Evolutionary conservation across 2,113 vertebrate genomes (phyloP).

Genomic region (Cryptoleucopteryx plumbea): DNA sequence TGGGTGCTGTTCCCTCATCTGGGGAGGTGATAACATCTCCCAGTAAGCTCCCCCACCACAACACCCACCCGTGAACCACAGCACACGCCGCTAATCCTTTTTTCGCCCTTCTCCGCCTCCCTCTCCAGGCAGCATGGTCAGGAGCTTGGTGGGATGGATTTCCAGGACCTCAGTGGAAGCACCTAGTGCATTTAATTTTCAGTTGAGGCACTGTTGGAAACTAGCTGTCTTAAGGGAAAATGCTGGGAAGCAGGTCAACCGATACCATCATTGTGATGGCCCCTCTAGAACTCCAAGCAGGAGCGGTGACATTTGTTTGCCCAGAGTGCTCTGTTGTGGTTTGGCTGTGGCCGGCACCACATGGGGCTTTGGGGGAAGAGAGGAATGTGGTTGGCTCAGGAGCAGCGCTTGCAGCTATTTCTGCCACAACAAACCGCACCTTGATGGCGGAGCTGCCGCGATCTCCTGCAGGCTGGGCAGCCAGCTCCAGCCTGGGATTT

Average conservation of each 20-base stretch:
- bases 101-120: neutral
- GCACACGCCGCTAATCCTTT: neutral
- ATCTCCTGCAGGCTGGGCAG: neutral
- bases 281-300: neutral
- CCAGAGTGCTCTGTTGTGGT: neutral
- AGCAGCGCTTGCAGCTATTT: neutral
- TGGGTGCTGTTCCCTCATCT: neutral
- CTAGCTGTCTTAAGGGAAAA: neutral
- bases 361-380: neutral
- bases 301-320: neutral
- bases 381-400: neutral
- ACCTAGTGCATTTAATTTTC: neutral
- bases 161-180: neutral
- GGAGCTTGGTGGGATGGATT: neutral
- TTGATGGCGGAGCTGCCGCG: fast-evolving
- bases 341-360: neutral
- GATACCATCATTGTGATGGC: neutral
- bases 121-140: neutral
- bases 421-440: neutral
- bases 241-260: fast-evolving
- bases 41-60: neutral
- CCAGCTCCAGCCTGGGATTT: neutral
- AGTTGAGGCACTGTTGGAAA: neutral
- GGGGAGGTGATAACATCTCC: neutral
- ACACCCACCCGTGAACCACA: neutral